These are phyloP conservation scores for Helicoverpa armigera DNA, from an alignment of 1,140 invertebrate species.

Conservation along the genomic window DNA sequence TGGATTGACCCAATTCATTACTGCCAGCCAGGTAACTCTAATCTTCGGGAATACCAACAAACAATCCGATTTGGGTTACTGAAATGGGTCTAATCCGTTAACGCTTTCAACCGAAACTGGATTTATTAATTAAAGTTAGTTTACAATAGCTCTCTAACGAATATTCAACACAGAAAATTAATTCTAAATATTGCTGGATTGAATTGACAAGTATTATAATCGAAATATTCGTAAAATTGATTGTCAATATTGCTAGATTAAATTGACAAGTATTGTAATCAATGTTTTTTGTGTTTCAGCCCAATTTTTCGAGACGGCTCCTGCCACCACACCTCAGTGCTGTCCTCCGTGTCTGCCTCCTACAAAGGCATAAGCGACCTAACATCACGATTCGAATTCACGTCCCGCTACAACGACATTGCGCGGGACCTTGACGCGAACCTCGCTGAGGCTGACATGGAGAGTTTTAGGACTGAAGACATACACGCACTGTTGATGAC, in stretches of 20 bases:
- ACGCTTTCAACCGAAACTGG: slow-evolving; percentile 25
- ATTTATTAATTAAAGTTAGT: slow-evolving; percentile 31
- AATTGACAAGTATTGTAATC: slow-evolving; percentile 12
- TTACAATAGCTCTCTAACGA: background rate
- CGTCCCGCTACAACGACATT: slow-evolving; percentile 93
- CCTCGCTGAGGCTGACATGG: slow-evolving; percentile 97
- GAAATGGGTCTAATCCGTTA: background rate
- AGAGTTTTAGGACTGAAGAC: slow-evolving; percentile 96
- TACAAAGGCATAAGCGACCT: slow-evolving; percentile 91
- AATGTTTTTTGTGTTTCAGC: slow-evolving; percentile 81
- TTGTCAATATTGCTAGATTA: too few species aligned
- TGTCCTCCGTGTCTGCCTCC: slow-evolving; percentile 93
- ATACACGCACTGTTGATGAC: slow-evolving; percentile 93
- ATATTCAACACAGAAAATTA: background rate
- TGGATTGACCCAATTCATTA: slow-evolving; percentile 24
- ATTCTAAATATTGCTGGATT: background rate
- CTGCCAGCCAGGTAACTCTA: slow-evolving; percentile 13
- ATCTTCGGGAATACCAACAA: background rate
- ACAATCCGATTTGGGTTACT: slow-evolving; percentile 35
- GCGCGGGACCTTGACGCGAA: slow-evolving; percentile 96
- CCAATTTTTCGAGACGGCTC: slow-evolving; percentile 91
- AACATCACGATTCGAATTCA: slow-evolving; percentile 85
- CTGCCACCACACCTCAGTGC: slow-evolving; percentile 92
- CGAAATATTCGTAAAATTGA: too few species aligned
- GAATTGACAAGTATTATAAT: slow-evolving; percentile 9